Evolutionary conservation across 2,113 vertebrate genomes (phyloP), one percentile per base, ranked within the genome.

Genomic region (Otocyon megalotis): DNA sequence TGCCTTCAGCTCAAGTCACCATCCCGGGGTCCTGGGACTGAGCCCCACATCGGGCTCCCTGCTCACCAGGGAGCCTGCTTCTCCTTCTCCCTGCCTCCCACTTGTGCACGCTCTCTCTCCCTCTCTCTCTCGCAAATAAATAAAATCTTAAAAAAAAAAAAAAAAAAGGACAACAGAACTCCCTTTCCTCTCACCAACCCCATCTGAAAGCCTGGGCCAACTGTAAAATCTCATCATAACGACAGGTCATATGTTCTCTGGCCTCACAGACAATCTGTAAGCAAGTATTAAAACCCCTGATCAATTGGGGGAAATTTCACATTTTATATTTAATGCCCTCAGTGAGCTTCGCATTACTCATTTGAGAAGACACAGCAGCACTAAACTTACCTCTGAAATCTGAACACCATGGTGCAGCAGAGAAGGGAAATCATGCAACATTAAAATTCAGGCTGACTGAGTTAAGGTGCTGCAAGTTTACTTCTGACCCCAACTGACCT

Each of bases 391-490:
- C 12, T 1, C 74, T 30, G 30, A 50, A 32, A 37, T 48, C 58
- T 69, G 54, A 53, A 26, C 4, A 10, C 26, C 22, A 22, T 12
- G 2, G 22, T 8, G 3, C 8, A 14, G 35, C 81, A 37, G 19
- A 50, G 14, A 81, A 48, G 12, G 2, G 8, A 32, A 50, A 28
- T 16, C 11, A 16, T 0, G 4, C 2, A 1, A 20, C 37, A 22
- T 69, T 15, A 65, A 37, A 54, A 35, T 30, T 56, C 63, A 69
- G 69, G 53, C 4, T 9, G 2, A 92, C 14, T 24, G n/a, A 88
- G 2, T 56, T 17, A 22, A 26, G n/a, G 24, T 1, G 1, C 43
- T 69, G 5, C 17, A 35, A 12, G 1, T 0, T 62, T 32, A 12
- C 69, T n/a, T 79, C 50, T 8, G 0, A 63, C 5, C n/a, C 54